phyloP scores from a whole-genome alignment of 2,797 vertebrate genomes.

The Epinephelus malabaricus region DNA sequence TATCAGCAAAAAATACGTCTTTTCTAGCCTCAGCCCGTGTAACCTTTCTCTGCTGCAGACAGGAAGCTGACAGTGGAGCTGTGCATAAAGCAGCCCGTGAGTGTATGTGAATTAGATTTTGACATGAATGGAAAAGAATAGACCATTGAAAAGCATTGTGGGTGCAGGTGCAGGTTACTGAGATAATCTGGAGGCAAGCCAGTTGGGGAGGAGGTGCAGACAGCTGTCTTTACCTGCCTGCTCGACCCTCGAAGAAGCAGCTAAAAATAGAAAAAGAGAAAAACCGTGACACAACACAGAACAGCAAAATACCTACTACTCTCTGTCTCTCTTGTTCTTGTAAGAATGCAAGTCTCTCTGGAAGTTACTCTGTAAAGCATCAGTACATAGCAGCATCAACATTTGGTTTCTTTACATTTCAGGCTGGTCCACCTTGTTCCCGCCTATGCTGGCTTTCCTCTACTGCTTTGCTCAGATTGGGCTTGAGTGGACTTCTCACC shows the following conservation, averaged over 20 bases:
- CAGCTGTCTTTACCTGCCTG: constrained; percentile 72
- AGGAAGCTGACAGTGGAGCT: constrained; percentile 52
- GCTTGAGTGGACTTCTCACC: constrained; percentile 79
- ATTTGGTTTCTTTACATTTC: constrained; percentile 26
- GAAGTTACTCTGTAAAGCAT: background rate
- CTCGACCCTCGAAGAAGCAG: constrained; percentile 49
- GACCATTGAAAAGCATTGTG: constrained; percentile 75
- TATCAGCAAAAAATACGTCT: constrained; percentile 27
- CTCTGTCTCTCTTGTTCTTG: background rate
- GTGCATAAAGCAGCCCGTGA: constrained; percentile 53
- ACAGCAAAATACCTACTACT: background rate
- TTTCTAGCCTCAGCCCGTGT: constrained; percentile 7
- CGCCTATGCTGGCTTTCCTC: constrained; percentile 84
- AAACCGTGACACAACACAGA: constrained; percentile 8
- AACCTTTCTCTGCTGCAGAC: constrained; percentile 24
- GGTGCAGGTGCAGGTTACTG: constrained; percentile 78
- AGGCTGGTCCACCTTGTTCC: constrained; percentile 83
- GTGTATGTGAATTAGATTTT: constrained; percentile 67
- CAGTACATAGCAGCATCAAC: background rate
- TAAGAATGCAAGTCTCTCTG: background rate
- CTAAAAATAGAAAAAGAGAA: constrained; percentile 70
- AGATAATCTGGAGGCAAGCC: constrained; percentile 76
- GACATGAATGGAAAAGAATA: constrained; percentile 79
- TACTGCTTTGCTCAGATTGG: constrained; percentile 89
- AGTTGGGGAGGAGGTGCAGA: constrained; percentile 63